These are phyloP conservation scores for Macaca mulatta DNA, from an alignment of 2,113 vertebrate species.

Conservation along the genomic window DNA sequence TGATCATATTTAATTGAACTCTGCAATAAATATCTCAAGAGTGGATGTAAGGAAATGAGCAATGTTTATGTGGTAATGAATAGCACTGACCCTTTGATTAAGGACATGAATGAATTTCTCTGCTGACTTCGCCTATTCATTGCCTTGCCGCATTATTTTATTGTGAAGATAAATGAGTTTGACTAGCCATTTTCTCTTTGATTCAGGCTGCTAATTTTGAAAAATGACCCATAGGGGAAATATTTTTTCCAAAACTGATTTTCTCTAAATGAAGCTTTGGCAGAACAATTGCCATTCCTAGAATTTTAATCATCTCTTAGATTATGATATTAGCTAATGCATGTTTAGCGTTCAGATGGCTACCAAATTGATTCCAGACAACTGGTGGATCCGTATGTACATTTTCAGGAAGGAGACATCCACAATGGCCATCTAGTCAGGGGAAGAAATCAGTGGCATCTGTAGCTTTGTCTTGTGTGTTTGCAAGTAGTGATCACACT, in stretches of 20 bases:
- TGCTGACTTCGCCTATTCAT: neutral
- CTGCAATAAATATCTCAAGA: neutral
- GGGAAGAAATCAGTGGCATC: neutral
- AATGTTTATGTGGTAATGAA: neutral
- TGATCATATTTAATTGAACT: neutral
- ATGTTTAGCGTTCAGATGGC: neutral
- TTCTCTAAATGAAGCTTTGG: conserved; percentile 36
- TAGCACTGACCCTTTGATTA: neutral
- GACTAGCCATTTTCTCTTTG: conserved; percentile 17
- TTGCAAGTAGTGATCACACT: neutral
- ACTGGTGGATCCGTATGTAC: too few relatives aligned
- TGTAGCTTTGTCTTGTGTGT: neutral
- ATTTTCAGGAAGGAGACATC: neutral
- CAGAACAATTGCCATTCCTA: conserved; percentile 9
- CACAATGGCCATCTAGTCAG: neutral
- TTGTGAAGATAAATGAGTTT: conserved; percentile 43
- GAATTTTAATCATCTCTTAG: neutral
- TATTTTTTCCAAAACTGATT: conserved; percentile 24
- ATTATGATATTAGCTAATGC: neutral
- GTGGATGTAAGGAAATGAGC: neutral
- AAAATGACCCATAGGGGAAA: conserved; percentile 14
- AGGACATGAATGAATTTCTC: neutral
- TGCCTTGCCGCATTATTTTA: neutral
- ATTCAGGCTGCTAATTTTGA: conserved; percentile 21
- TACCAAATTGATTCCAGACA: neutral